Percentiles rank a stretch among this genome's conserved stretches.
These are phyloP conservation scores for Callinectes sapidus DNA, from an alignment of 2,888 invertebrate genomes.

Conservation along the genomic window DNA sequence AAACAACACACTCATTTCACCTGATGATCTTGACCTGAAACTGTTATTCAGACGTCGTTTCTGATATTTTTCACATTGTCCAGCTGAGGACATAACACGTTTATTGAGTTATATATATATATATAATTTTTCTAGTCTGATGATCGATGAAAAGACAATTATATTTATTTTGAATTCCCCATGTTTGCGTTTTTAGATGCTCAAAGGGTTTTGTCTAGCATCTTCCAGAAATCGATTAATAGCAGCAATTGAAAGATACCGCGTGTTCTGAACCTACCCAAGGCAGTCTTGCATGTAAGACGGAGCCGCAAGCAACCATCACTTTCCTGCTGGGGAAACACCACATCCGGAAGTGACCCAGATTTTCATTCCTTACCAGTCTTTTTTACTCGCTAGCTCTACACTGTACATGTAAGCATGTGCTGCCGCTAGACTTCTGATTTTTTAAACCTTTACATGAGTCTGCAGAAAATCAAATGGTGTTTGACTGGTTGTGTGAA, in stretches of 20 bases:
- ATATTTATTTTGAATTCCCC: not conserved
- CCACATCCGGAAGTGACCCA: not conserved
- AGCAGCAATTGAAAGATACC: too few relatives aligned
- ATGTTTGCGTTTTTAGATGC: not conserved
- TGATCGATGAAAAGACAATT: not conserved
- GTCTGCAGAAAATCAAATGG: too few relatives aligned
- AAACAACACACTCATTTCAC: not conserved
- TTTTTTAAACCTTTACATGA: too few relatives aligned
- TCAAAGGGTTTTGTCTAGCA: too few relatives aligned
- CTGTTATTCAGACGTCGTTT: not conserved
- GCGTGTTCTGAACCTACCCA: not conserved
- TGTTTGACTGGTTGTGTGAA: too few relatives aligned
- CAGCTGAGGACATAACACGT: not conserved
- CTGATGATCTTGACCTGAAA: not conserved
- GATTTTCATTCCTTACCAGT: not conserved
- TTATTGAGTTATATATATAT: not conserved
- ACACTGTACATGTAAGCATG: not conserved
- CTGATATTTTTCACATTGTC: too few relatives aligned
- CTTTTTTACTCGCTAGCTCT: not conserved
- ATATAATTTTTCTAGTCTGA: not conserved
- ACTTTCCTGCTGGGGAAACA: not conserved
- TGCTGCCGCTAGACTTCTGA: not conserved
- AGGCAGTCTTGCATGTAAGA: not conserved
- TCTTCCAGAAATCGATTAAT: too few relatives aligned
- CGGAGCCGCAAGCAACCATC: not conserved